These are phyloP conservation scores for Oppia nitens DNA, from an alignment of 1,140 invertebrate species.

Conservation along the genomic window DNA sequence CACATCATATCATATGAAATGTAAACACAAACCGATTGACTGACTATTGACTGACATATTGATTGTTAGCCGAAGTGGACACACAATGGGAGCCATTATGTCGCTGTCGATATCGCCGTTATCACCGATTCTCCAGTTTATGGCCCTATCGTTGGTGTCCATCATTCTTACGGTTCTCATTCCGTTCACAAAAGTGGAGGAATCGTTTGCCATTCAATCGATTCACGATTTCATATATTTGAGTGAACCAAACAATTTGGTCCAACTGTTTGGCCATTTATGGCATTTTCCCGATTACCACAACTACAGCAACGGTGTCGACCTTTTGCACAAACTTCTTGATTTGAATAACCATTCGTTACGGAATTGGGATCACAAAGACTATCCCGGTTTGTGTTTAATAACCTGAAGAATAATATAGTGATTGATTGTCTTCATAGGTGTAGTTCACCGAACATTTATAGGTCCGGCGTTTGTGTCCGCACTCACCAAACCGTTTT, in stretches of 20 bases:
- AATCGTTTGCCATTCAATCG: constrained; percentile 97
- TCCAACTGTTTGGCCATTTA: no score
- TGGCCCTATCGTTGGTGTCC: background rate
- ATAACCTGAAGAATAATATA: no score
- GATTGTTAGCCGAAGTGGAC: no score
- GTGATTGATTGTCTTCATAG: no score
- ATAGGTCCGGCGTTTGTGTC: constrained; percentile 76
- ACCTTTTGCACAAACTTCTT: no score
- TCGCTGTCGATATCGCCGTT: background rate
- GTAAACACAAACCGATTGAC: no score
- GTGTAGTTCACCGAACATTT: constrained; percentile 93
- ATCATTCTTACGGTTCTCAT: constrained; percentile 1
- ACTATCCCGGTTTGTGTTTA: constrained; percentile 49
- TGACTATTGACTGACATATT: no score
- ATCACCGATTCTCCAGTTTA: background rate
- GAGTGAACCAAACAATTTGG: background rate
- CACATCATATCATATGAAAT: no score
- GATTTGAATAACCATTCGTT: background rate
- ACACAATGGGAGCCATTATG: background rate
- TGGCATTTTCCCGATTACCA: no score
- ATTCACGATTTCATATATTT: constrained; percentile 91
- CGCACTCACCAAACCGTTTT: background rate
- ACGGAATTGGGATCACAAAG: constrained; percentile 77
- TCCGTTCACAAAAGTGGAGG: constrained; percentile 97
- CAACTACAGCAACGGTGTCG: no score